Conservation (phyloP, 1,140 invertebrate genomes). For the Pantala flavescens region DNA sequence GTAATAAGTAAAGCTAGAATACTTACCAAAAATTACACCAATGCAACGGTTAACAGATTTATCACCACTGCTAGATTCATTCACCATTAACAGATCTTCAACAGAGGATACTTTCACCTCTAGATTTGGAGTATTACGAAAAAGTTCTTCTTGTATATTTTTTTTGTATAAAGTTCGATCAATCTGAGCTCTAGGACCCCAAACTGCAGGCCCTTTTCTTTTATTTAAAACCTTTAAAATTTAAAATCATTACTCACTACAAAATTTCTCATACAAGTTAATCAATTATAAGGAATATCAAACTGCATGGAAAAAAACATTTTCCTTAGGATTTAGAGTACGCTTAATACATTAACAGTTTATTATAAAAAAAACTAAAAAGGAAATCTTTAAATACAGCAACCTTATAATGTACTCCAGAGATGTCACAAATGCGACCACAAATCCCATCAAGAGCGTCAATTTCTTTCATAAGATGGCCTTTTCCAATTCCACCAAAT, state of each 20-base stretch:
- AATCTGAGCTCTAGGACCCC: conserved; percentile 85
- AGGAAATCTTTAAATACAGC: background rate
- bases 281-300: too few species aligned
- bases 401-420: conserved; percentile 64
- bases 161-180: conserved; percentile 75
- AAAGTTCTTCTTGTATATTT: conserved; percentile 68
- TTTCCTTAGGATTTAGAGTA: too few species aligned
- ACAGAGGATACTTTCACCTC: conserved; percentile 63
- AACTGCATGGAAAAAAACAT: too few species aligned
- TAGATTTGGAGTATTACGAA: conserved; percentile 53
- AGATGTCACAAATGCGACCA: conserved; percentile 70
- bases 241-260: conserved; percentile 27
- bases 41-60: conserved; percentile 33
- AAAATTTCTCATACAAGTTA: conserved; percentile 15
- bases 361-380: too few species aligned
- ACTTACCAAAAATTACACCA: conserved; percentile 53
- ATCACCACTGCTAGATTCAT: conserved; percentile 26
- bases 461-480: conserved; percentile 82
- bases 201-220: conserved; percentile 76
- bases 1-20: background rate
- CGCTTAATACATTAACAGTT: too few species aligned
- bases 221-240: conserved; percentile 47
- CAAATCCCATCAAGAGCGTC: conserved; percentile 88
- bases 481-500: conserved; percentile 93
- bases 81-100: conserved; percentile 67